Conservation (phyloP, 1,140 invertebrate genomes). For the Popillia japonica region DNA sequence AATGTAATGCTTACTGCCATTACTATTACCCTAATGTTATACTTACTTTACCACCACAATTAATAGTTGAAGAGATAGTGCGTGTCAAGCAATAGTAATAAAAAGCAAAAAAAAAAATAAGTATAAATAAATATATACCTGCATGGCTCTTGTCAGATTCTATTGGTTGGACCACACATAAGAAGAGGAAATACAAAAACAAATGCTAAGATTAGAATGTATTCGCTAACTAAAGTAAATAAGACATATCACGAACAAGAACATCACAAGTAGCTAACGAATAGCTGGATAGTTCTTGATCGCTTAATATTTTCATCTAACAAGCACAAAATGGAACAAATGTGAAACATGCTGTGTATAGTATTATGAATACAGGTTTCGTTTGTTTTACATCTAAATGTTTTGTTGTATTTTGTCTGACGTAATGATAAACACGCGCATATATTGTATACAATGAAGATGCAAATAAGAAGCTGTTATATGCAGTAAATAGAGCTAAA, state of each 20-base stretch:
- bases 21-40: background rate
- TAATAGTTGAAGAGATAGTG: background rate
- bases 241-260: constrained; percentile 7
- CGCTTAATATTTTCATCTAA: constrained; percentile 16
- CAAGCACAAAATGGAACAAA: constrained; percentile 9
- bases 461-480: background rate
- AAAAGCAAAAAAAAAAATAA: constrained; percentile 13
- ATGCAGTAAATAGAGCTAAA: background rate
- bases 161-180: constrained; percentile 36
- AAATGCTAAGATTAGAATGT: constrained; percentile 38
- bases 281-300: background rate
- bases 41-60: background rate
- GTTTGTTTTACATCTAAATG: background rate
- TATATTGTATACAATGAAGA: background rate
- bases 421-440: background rate
- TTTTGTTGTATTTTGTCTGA: background rate
- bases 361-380: constrained; percentile 28
- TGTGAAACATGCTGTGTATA: constrained; percentile 20
- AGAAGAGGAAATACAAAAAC: constrained; percentile 38
- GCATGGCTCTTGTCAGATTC: constrained; percentile 43
- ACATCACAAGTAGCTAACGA: background rate
- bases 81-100: constrained; percentile 15
- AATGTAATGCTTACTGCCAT: background rate
- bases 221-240: constrained; percentile 29
- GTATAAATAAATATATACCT: constrained; percentile 37